Conservation (phyloP, 2,113 vertebrate species). For the Oceanodroma tethys region DNA sequence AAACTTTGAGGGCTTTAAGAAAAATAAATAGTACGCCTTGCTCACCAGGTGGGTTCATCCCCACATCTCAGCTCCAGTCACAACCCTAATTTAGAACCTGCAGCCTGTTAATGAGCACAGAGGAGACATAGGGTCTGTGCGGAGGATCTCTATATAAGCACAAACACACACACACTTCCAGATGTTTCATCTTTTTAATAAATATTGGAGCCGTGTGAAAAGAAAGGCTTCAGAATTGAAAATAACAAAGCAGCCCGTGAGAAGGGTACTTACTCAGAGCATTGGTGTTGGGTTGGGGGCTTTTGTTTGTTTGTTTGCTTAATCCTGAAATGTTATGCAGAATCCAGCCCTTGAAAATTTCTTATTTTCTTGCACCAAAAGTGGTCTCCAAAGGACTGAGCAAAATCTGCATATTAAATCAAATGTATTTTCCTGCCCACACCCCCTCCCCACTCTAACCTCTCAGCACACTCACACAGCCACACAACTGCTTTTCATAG, state of each 20-base stretch:
- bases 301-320: not conserved
- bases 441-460: not conserved
- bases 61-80: not conserved
- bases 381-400: slow-evolving; percentile 18
- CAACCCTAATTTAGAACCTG: slow-evolving; percentile 53
- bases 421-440: slow-evolving; percentile 1
- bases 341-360: not conserved
- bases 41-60: slow-evolving; percentile 46
- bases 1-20: slow-evolving; percentile 57
- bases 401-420: slow-evolving; percentile 3
- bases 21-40: slow-evolving; percentile 40
- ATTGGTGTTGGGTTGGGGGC: not conserved
- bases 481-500: slow-evolving; percentile 35
- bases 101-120: slow-evolving; percentile 59
- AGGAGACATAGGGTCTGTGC: not conserved
- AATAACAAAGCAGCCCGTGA: not conserved
- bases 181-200: slow-evolving; percentile 45
- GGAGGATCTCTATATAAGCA: not conserved
- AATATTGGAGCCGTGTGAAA: not conserved
- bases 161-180: not conserved
- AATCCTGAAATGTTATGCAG: not conserved
- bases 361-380: not conserved
- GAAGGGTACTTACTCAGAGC: not conserved
- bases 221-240: not conserved
- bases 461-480: not conserved